A percentile compares a stretch with the other conserved stretches of the same genome.
Conservation (phyloP, 1,140 invertebrate genomes). For the Meloidogyne chitwoodi region DNA sequence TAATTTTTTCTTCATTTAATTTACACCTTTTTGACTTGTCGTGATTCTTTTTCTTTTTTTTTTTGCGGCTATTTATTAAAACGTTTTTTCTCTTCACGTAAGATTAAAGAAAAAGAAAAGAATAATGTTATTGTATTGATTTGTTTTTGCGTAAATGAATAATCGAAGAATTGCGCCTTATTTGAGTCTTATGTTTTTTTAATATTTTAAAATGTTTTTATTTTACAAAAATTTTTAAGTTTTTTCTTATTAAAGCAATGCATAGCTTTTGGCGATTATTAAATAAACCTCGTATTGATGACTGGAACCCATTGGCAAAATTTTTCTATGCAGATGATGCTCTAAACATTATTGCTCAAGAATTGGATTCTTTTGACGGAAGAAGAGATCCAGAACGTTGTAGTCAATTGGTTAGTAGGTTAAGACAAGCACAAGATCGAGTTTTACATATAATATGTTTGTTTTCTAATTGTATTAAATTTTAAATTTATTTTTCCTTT, state of each 20-base stretch:
- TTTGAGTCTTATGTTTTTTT: not conserved
- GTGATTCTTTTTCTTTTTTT: no score
- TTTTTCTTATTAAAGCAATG: slow-evolving; percentile 37
- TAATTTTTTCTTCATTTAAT: no score
- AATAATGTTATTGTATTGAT: not conserved
- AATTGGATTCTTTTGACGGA: slow-evolving; percentile 96
- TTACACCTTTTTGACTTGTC: no score
- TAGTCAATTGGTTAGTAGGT: slow-evolving; percentile 83
- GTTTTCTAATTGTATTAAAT: slow-evolving; percentile 14
- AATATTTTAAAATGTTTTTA: not conserved
- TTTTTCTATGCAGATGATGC: slow-evolving; percentile 84
- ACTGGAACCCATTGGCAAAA: slow-evolving; percentile 21
- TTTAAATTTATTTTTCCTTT: slow-evolving; percentile 7
- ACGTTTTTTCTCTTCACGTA: no score
- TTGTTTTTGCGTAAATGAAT: not conserved
- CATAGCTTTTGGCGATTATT: slow-evolving; percentile 57
- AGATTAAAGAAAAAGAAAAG: no score
- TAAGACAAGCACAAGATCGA: slow-evolving; percentile 69
- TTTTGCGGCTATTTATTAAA: no score
- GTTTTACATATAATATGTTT: slow-evolving; percentile 54
- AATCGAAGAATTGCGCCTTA: not conserved
- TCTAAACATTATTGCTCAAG: slow-evolving; percentile 69
- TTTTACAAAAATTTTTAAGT: not conserved
- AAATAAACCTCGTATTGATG: slow-evolving; percentile 55
- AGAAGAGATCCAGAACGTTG: slow-evolving; percentile 92